Percentiles rank a stretch among this genome's conserved stretches.
Conservation (phyloP, 1,140 invertebrate genomes). For the Drosophila punjabiensis region DNA sequence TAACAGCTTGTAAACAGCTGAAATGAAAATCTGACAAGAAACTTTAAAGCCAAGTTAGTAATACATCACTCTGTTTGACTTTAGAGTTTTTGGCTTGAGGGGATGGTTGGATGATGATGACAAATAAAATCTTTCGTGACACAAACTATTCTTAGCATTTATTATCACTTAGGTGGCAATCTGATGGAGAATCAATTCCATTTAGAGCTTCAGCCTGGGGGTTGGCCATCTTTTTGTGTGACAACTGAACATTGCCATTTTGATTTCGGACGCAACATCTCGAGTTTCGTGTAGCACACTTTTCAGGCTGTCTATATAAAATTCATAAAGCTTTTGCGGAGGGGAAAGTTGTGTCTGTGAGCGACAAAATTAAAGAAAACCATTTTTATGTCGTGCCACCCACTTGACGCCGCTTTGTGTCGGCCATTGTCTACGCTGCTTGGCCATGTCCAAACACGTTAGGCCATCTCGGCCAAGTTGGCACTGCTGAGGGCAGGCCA, state of each 20-base stretch:
- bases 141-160: constrained; percentile 7
- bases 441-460: constrained; percentile 78
- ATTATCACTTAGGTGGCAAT: constrained; percentile 16
- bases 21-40: not conserved
- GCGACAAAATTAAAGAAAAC: constrained; percentile 47
- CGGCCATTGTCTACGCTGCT: constrained; percentile 65
- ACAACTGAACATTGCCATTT: constrained; percentile 26
- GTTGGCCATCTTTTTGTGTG: constrained; percentile 22
- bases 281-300: constrained; percentile 52
- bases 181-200: constrained; percentile 22
- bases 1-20: not conserved
- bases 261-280: constrained; percentile 23
- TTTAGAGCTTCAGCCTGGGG: constrained; percentile 15
- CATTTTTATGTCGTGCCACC: constrained; percentile 51
- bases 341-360: constrained; percentile 15
- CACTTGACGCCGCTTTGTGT: constrained; percentile 47
- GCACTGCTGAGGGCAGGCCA: constrained; percentile 19
- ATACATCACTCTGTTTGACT: not conserved
- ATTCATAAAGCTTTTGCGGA: constrained; percentile 56
- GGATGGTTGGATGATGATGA: not conserved
- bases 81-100: not conserved
- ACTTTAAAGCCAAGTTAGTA: not conserved
- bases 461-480: constrained; percentile 54
- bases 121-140: constrained; percentile 6
- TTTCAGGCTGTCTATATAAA: constrained; percentile 42